These are phyloP conservation scores for Alethe castanea DNA, from an alignment of 2,113 vertebrate species.

Conservation along the genomic window DNA sequence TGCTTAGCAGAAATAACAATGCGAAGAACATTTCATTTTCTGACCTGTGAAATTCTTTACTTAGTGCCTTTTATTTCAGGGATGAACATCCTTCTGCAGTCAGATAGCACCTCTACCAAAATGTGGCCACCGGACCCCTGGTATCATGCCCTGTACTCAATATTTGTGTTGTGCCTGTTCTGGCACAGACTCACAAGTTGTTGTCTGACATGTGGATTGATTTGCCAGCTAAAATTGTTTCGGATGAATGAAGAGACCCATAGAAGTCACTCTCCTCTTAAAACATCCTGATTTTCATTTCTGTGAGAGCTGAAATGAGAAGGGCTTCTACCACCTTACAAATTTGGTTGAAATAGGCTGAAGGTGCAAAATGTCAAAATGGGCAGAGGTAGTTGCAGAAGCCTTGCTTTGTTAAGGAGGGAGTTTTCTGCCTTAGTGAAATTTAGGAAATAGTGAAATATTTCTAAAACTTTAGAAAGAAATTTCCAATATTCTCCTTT, in stretches of 20 bases:
- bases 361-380: neutral
- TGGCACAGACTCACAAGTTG: neutral
- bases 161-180: neutral
- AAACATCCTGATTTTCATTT: neutral
- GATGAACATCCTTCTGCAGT: neutral
- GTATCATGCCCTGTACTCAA: rapidly evolving
- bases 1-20: neutral
- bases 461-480: neutral
- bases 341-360: neutral
- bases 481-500: neutral
- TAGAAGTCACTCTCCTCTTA: neutral
- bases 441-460: neutral
- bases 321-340: neutral
- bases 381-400: neutral
- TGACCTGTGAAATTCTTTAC: neutral
- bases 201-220: neutral
- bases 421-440: neutral
- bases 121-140: rapidly evolving
- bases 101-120: neutral
- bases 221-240: neutral
- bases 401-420: neutral
- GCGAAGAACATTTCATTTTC: neutral
- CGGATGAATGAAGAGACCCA: neutral
- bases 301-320: neutral
- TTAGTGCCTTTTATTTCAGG: neutral